Evolutionary conservation across 2,888 invertebrate genomes (phyloP), one percentile per base, ranked within the genome.

Genomic region (Phengaris alcon): DNA sequence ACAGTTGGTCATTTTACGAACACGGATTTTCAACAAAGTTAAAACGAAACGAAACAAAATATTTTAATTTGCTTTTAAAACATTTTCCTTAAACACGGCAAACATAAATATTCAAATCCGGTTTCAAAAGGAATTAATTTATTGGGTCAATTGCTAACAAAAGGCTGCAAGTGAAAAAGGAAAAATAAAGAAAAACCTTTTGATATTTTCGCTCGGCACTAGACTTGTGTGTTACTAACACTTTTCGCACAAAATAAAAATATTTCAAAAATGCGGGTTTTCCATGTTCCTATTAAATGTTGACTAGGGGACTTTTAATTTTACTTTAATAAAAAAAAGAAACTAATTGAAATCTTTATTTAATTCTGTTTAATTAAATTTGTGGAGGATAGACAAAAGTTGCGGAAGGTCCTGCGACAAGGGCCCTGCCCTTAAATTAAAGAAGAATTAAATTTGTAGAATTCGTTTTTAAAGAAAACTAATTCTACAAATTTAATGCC

Each of bases 101-200:
- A 15, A 22, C 22, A 70, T 35, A 52, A 70, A 70, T 70, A 70
- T 70, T 51, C 70, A 70, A 70, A 52, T 70, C 52, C 70, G 22
- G 15, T 51, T 51, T 70, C 35, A 70, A 70, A 70, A 70, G 70
- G 70, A 70, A 70, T 70, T 70, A 70, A 51, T 70, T 70, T 51
- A 70, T 70, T 51, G 70, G 70, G 70, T 70, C 70, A 70, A 70
- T 70, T 22, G 52, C 51, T 51, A 70, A 70, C 70, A 70, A 70
- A 70, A 70, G 52, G 70, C 52, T 51, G 70, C 70, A 51, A 52
- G 70, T 70, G 52, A 22, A 70, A 70, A 70, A 52, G 51, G 70
- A 70, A 12, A 70, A 70, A 64, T 6, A 69, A 68, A 46, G n/a
- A 46, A 9, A 69, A 69, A 48, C 22, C 22, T 70, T 51, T 70